These are phyloP conservation scores for Fregetta grallaria DNA, from an alignment of 2,113 vertebrate species.

Conservation along the genomic window DNA sequence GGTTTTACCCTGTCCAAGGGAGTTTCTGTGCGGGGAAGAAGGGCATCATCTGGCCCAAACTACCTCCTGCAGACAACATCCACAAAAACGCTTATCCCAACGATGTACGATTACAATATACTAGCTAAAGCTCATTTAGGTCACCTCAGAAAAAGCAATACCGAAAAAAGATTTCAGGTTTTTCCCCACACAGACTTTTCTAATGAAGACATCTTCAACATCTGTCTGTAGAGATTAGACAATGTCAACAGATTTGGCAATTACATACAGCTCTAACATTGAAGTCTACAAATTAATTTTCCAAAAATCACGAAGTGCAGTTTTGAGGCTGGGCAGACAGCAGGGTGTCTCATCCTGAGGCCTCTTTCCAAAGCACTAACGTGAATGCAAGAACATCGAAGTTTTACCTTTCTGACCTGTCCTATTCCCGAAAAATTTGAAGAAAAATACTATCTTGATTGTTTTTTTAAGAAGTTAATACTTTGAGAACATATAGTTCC, in stretches of 20 bases:
- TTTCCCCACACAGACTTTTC: neutral
- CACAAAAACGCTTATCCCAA: neutral
- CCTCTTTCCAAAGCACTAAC: neutral
- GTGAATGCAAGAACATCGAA: neutral
- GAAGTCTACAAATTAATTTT: neutral
- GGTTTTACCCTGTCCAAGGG: neutral
- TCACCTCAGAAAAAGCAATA: neutral
- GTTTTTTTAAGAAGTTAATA: neutral
- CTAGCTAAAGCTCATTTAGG: neutral
- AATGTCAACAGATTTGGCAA: neutral
- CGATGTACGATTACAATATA: fast-evolving
- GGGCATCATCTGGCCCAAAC: neutral
- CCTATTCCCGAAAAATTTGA: neutral
- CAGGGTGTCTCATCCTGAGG: neutral
- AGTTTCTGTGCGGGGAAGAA: neutral
- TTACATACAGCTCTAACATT: neutral
- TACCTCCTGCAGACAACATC: neutral
- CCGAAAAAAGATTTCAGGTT: neutral
- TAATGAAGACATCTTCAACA: neutral
- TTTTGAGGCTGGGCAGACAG: neutral
- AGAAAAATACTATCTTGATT: neutral
- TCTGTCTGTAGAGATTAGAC: neutral
- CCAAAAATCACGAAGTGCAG: neutral
- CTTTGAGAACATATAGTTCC: neutral
- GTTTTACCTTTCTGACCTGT: neutral